Conservation (phyloP, 2,888 invertebrate genomes). For the Thyatira batis region DNA sequence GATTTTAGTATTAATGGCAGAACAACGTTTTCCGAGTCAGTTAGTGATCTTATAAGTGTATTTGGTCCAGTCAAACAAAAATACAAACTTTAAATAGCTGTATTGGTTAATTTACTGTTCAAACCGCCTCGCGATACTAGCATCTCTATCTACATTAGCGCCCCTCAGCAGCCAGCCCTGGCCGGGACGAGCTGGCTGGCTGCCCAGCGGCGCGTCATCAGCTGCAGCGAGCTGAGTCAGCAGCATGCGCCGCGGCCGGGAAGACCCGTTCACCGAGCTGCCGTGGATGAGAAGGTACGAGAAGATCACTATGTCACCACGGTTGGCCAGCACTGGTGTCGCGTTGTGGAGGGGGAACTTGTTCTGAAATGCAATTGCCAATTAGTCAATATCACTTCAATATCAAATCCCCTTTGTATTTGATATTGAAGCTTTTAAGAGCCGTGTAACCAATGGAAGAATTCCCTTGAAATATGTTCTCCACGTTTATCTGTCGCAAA, state of each 20-base stretch:
- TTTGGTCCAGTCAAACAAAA: no score
- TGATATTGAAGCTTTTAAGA: no score
- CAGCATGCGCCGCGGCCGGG: slow-evolving; percentile 76
- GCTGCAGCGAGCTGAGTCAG: slow-evolving; percentile 78
- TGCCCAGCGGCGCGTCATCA: slow-evolving; percentile 73
- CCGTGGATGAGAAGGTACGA: slow-evolving; percentile 83
- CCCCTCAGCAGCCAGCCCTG: slow-evolving; percentile 82
- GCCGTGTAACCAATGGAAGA: no score
- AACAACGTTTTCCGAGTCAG: no score
- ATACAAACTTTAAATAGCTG: no score
- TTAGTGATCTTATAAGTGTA: no score
- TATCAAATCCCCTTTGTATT: no score
- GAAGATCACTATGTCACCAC: slow-evolving; percentile 82
- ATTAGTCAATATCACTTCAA: no score
- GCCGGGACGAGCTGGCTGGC: slow-evolving; percentile 70
- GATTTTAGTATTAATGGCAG: no score
- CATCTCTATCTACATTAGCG: slow-evolving; percentile 58
- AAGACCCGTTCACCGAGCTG: slow-evolving; percentile 77
- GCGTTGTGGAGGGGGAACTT: slow-evolving; percentile 75
- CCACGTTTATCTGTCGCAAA: no score
- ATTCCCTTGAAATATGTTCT: no score
- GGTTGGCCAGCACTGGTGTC: slow-evolving; percentile 73
- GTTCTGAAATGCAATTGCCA: slow-evolving; percentile 42
- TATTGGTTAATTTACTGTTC: slow-evolving; percentile 16
- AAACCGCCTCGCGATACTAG: slow-evolving; percentile 50